Percentiles rank a stretch among this genome's conserved stretches.
Conservation (phyloP, 1,140 invertebrate genomes). For the Hirudo medicinalis region DNA sequence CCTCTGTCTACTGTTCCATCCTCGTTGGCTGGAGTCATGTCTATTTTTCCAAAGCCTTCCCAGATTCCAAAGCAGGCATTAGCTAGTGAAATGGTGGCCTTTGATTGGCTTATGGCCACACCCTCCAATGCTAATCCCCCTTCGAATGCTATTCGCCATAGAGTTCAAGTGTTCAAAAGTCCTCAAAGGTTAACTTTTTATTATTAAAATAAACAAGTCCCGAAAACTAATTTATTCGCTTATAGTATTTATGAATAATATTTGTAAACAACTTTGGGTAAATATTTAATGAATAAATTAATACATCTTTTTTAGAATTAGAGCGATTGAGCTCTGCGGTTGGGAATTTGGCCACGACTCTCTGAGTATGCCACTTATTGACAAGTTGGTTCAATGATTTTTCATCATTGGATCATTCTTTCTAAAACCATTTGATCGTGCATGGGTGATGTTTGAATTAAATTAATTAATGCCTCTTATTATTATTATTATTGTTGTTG, state of each 20-base stretch:
- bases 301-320: background rate
- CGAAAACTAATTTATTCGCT: too few species aligned
- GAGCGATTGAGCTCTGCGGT: conserved; percentile 2
- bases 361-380: background rate
- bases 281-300: too few species aligned
- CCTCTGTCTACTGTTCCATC: background rate
- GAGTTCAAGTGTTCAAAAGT: conserved; percentile 7
- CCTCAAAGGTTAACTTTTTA: background rate
- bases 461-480: too few species aligned
- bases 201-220: too few species aligned
- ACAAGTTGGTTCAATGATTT: background rate
- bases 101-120: conserved; percentile 6
- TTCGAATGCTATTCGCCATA: too few species aligned
- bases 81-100: background rate
- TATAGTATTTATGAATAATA: too few species aligned
- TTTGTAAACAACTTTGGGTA: too few species aligned
- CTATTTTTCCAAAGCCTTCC: background rate
- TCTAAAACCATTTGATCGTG: too few species aligned
- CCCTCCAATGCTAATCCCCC: background rate
- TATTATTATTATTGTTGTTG: too few species aligned
- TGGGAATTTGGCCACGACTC: background rate
- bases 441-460: too few species aligned
- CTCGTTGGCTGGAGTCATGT: background rate
- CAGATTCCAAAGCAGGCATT: background rate
- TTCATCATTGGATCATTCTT: too few species aligned